phyloP scores from a whole-genome alignment of 2,113 vertebrate genomes.

The Limanda limanda region DNA sequence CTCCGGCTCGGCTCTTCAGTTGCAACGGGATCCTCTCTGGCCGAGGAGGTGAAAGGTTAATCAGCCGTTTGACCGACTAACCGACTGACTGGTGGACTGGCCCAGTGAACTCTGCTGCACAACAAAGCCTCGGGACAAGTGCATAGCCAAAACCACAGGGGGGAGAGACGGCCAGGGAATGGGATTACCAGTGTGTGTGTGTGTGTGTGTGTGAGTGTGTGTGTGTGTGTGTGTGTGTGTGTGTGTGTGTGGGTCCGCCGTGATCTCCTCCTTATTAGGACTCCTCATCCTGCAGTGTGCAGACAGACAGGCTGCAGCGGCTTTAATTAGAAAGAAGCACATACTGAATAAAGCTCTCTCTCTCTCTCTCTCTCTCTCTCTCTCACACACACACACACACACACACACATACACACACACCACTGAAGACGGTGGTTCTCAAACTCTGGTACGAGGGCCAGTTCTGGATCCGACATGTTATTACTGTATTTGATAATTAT shows the following conservation, averaged over 20 bases:
- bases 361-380: not conserved
- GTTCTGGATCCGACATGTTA: not conserved
- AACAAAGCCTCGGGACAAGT: slow-evolving; percentile 34
- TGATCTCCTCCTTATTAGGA: slow-evolving; percentile 68
- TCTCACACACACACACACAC: not conserved
- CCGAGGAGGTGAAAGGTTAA: slow-evolving; percentile 19
- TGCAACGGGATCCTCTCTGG: not conserved
- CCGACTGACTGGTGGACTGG: slow-evolving; percentile 22
- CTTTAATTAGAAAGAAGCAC: slow-evolving; percentile 61
- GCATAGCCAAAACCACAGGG: slow-evolving; percentile 11
- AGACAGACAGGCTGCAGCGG: slow-evolving; percentile 29
- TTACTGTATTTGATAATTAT: too few species aligned
- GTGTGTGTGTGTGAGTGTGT: slow-evolving; percentile 20
- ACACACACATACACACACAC: not conserved
- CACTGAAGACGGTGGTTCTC: too few species aligned
- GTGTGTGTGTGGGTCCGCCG: slow-evolving; percentile 30
- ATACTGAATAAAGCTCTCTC: slow-evolving; percentile 25
- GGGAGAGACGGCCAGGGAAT: slow-evolving; percentile 25
- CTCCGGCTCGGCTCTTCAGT: not conserved
- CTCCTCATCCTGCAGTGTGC: slow-evolving; percentile 40
- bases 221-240: slow-evolving; percentile 16
- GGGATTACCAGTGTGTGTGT: not conserved
- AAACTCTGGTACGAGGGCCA: too few species aligned
- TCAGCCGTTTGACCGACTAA: slow-evolving; percentile 38
- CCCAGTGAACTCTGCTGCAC: slow-evolving; percentile 40